Percentiles rank a stretch among this genome's conserved stretches.
Evolutionary conservation across 2,113 vertebrate species (phyloP).

Genomic region (Enhydra lutris): DNA sequence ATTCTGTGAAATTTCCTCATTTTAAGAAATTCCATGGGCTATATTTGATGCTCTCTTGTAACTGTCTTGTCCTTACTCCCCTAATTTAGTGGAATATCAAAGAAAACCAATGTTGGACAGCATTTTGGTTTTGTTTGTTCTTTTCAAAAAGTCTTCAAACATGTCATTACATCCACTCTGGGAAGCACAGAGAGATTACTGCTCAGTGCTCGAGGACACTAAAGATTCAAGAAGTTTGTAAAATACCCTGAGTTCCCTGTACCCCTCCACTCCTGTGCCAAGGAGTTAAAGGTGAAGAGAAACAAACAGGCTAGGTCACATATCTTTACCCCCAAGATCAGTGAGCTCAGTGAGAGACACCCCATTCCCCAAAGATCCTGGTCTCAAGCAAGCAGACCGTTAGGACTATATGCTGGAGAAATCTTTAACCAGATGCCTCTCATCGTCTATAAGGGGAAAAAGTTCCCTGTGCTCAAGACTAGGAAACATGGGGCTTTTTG

Average conservation of each 20-base stretch:
- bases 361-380: neutral
- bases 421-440: too few species aligned
- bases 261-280: neutral
- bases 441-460: neutral
- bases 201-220: neutral
- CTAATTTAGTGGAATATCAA: neutral
- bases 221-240: neutral
- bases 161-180: neutral
- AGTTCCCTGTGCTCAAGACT: neutral
- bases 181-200: neutral
- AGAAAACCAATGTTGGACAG: neutral
- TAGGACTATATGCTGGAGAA: neutral
- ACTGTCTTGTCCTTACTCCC: neutral
- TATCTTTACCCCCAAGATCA: neutral
- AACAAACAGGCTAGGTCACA: neutral
- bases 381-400: too few species aligned
- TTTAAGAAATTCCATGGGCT: neutral
- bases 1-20: neutral
- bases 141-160: neutral
- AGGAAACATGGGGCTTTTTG: neutral
- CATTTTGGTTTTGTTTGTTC: neutral
- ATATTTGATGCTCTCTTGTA: neutral
- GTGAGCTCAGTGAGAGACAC: neutral
- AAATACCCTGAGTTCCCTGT: neutral
- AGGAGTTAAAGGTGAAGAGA: neutral